Conservation (phyloP, 2,797 vertebrate genomes). For the Tokudaia muenninki region DNA sequence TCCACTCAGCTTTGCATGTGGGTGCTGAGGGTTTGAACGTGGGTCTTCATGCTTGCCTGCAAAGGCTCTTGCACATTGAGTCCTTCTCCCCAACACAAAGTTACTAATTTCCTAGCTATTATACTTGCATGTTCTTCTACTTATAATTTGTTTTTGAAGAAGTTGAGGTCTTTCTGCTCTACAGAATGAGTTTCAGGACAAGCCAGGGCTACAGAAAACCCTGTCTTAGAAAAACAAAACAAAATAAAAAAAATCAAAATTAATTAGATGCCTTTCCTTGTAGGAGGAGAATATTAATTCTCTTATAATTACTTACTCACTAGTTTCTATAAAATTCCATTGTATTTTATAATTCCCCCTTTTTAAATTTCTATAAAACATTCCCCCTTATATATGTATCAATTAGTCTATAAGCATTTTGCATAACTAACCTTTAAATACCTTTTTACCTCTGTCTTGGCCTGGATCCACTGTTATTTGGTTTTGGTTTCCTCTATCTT, state of each 20-base stretch:
- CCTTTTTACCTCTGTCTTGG: not conserved
- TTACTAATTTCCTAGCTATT: constrained; percentile 35
- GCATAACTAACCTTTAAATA: not conserved
- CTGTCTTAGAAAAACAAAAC: not conserved
- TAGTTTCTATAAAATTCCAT: constrained; percentile 6
- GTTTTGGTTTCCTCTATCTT: not conserved
- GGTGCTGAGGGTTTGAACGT: not conserved
- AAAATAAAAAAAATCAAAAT: not conserved
- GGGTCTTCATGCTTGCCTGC: not conserved
- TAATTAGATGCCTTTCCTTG: not conserved
- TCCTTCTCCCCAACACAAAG: not conserved
- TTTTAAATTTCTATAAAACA: not conserved
- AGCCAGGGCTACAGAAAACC: not conserved
- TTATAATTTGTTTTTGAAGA: not conserved
- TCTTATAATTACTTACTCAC: not conserved
- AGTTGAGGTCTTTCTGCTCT: not conserved
- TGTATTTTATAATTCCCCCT: not conserved
- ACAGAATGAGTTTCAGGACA: not conserved
- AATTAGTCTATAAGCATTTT: not conserved
- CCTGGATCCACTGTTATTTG: not conserved
- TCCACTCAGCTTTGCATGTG: not conserved
- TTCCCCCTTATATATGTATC: not conserved
- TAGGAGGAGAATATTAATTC: not conserved
- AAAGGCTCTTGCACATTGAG: not conserved
- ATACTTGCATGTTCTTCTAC: not conserved